phyloP scores from a whole-genome alignment of 23 tunicate genomes.

The Aplidium turbinatum region DNA sequence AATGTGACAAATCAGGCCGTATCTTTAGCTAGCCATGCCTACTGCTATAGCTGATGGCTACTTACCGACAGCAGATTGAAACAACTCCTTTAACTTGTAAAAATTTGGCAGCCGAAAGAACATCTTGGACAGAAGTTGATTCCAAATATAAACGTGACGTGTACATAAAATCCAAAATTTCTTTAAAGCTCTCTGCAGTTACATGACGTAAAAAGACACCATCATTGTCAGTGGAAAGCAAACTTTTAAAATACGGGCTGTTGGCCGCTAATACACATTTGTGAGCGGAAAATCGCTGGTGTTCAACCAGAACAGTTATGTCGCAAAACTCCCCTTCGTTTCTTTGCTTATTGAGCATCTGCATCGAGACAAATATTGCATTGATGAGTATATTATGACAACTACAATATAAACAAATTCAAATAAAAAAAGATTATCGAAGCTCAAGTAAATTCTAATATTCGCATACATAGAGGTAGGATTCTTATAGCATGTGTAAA shows the following conservation, averaged over 20 bases:
- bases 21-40: too few relatives aligned
- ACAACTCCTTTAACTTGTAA: conserved; percentile 83
- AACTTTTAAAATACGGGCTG: conserved; percentile 45
- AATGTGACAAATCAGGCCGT: too few relatives aligned
- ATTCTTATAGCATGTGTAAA: not conserved
- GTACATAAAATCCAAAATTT: conserved; percentile 92
- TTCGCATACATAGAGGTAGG: not conserved
- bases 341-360: conserved; percentile 67
- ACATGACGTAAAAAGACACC: conserved; percentile 82
- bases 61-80: conserved; percentile 96
- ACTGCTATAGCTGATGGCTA: too few relatives aligned
- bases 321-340: conserved; percentile 80
- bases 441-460: too few relatives aligned
- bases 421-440: too few relatives aligned
- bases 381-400: too few relatives aligned
- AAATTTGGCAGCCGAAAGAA: conserved; percentile 81
- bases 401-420: too few relatives aligned
- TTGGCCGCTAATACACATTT: conserved; percentile 71
- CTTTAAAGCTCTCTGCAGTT: conserved; percentile 70
- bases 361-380: too few relatives aligned
- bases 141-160: conserved; percentile 83
- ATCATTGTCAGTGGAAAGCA: conserved; percentile 74
- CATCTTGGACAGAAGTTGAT: conserved; percentile 59
- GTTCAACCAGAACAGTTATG: conserved; percentile 87
- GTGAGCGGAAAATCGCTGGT: conserved; percentile 70